Evolutionary conservation across 2,797 vertebrate genomes (phyloP).

Genomic region (Parambassis ranga): DNA sequence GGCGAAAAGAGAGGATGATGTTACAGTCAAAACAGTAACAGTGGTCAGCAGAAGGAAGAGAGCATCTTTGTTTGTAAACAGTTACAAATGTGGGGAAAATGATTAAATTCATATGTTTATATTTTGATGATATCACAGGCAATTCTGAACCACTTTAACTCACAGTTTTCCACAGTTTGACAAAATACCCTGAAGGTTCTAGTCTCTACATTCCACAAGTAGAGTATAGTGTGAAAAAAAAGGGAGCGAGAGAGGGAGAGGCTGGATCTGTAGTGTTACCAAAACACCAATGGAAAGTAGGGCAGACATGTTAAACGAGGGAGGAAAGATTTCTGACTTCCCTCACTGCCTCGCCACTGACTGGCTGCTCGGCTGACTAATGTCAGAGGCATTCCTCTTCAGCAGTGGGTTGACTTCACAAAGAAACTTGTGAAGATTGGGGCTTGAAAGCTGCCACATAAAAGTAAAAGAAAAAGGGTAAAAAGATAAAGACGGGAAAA

Average conservation of each 20-base stretch:
- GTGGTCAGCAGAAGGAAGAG: slow-evolving; percentile 16
- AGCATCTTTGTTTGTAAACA: background rate
- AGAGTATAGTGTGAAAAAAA: slow-evolving; percentile 38
- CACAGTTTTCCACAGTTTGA: slow-evolving; percentile 32
- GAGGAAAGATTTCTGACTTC: slow-evolving; percentile 49
- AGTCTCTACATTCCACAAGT: slow-evolving; percentile 34
- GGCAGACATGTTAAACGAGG: slow-evolving; percentile 67
- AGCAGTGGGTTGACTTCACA: slow-evolving; percentile 35
- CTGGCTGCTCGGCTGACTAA: slow-evolving; percentile 60
- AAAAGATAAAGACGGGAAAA: background rate
- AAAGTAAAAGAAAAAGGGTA: slow-evolving; percentile 9
- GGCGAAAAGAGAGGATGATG: slow-evolving; percentile 44
- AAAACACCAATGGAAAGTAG: slow-evolving; percentile 73
- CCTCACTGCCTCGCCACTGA: slow-evolving; percentile 24
- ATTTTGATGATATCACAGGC: background rate
- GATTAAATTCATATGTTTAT: background rate
- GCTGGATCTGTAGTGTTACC: slow-evolving; percentile 40
- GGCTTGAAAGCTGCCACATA: slow-evolving; percentile 26
- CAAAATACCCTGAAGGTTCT: slow-evolving; percentile 27
- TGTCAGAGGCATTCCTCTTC: slow-evolving; percentile 61
- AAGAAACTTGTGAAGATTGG: slow-evolving; percentile 40
- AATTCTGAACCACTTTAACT: background rate
- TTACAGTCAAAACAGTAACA: slow-evolving; percentile 47
- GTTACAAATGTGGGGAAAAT: background rate
- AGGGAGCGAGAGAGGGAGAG: slow-evolving; percentile 17